Percentiles rank a stretch among this genome's conserved stretches.
These are phyloP conservation scores for Stictonetta naevosa DNA, from an alignment of 2,113 vertebrate genomes.

Conservation along the genomic window DNA sequence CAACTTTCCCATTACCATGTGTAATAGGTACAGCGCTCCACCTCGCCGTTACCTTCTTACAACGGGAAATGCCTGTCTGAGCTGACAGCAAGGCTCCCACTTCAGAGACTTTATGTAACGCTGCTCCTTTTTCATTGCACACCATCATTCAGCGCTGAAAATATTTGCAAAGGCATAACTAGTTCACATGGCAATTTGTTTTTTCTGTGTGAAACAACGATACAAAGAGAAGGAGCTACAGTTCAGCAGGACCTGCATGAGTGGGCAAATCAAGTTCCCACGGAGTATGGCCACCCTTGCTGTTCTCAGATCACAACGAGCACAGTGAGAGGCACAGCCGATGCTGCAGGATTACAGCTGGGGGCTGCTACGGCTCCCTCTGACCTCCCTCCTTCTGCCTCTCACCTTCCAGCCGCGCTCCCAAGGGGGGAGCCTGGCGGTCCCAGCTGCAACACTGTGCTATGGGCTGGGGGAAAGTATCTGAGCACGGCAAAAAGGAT, in stretches of 20 bases:
- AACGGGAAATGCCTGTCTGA: not conserved
- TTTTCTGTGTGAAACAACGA: rapidly evolving
- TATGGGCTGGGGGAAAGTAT: not conserved
- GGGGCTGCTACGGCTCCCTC: not conserved
- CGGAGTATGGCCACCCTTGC: not conserved
- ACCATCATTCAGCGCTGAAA: not conserved
- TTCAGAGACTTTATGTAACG: not conserved
- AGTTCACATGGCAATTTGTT: not conserved
- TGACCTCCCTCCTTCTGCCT: not conserved
- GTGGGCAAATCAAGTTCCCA: not conserved
- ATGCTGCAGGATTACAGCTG: rapidly evolving
- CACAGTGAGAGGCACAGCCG: not conserved
- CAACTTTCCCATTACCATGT: not conserved
- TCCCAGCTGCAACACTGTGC: not conserved
- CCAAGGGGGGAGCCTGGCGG: not conserved
- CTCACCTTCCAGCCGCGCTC: not conserved
- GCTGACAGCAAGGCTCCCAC: conserved; percentile 3
- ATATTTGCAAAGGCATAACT: not conserved
- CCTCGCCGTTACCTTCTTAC: not conserved
- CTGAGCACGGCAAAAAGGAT: not conserved
- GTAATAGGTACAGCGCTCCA: not conserved
- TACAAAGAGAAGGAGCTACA: not conserved
- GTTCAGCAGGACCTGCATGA: not conserved
- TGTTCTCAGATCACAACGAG: not conserved
- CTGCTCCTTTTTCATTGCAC: not conserved